These are phyloP conservation scores for Eumaeus atala DNA, from an alignment of 1,140 invertebrate species.

Conservation along the genomic window DNA sequence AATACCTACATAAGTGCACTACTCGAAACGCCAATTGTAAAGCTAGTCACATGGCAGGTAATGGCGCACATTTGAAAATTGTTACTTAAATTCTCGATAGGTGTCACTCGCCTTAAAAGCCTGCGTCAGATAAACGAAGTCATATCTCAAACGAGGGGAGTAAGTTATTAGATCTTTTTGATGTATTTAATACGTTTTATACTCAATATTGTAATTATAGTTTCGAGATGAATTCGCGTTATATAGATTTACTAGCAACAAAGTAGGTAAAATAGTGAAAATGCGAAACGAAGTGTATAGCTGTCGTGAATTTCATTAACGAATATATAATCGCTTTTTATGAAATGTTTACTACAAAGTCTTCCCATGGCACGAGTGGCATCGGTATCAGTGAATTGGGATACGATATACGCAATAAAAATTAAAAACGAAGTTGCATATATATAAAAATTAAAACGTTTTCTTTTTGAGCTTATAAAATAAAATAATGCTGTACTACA, in stretches of 20 bases:
- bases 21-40: slow-evolving; percentile 7
- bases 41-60: background rate
- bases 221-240: slow-evolving; percentile 45
- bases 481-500: slow-evolving; percentile 40
- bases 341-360: background rate
- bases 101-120: background rate
- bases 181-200: slow-evolving; percentile 70
- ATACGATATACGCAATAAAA: too few relatives aligned
- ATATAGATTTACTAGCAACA: slow-evolving; percentile 43
- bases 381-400: too few relatives aligned
- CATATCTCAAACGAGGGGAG: slow-evolving; percentile 40
- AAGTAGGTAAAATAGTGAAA: slow-evolving; percentile 20
- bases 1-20: slow-evolving; percentile 13
- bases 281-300: slow-evolving; percentile 2
- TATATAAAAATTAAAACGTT: too few relatives aligned
- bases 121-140: slow-evolving; percentile 14
- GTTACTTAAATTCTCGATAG: background rate
- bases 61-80: background rate
- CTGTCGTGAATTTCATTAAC: slow-evolving; percentile 12
- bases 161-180: slow-evolving; percentile 59
- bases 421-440: too few relatives aligned
- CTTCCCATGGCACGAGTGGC: background rate
- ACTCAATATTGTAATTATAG: slow-evolving; percentile 63
- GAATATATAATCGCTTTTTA: slow-evolving; percentile 4
- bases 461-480: background rate